Evolutionary conservation across 2,888 invertebrate genomes (phyloP), one percentile per base, ranked within the genome.

Genomic region (Poecilus cupreus): DNA sequence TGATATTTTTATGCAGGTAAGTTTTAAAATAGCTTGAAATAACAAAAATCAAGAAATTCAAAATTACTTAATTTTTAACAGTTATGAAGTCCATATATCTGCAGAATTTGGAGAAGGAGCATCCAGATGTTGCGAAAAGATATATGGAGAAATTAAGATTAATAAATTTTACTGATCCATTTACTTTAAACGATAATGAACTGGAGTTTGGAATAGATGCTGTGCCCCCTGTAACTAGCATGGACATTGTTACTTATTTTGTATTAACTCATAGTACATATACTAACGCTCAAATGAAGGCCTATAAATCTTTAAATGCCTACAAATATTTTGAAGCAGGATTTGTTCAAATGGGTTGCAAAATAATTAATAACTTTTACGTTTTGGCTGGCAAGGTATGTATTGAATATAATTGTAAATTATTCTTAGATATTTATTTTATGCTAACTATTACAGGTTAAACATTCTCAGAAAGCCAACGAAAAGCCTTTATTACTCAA

Each of bases 281-380:
- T 39, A 80, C 80, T 18, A 60, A 74, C 5, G 32, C 79, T 49
- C 83, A 83, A 18, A 81, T 83, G 81, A 80, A 82, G 49, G 82
- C 81, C 8, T 80, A 77, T 51, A 83, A 83, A 64, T 82, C 80
- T 68, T 32, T 83, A 16, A 4, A 60, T 18, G 80, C 76, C 20
- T 83, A 74, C 39, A 83, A 82, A 79, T 82, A 82, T 76, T 82
- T 82, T 82, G 82, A 81, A 54, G 74, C 79, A 39, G 82, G 81
- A 37, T 82, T 82, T 74, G 39, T 72, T 26, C 60, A 72, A 51
- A 54, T 32, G 46, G 74, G 78, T 1, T 39, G 54, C 16, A 49
- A 13, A 16, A 43, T 11, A 39, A 11, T 78, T 8, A 60, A 82
- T 32, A 49, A 22, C 49, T 78, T 74, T 37, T 32, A 8, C 46